Conservation (phyloP, 1,140 invertebrate genomes). For the Cydia strobilella region DNA sequence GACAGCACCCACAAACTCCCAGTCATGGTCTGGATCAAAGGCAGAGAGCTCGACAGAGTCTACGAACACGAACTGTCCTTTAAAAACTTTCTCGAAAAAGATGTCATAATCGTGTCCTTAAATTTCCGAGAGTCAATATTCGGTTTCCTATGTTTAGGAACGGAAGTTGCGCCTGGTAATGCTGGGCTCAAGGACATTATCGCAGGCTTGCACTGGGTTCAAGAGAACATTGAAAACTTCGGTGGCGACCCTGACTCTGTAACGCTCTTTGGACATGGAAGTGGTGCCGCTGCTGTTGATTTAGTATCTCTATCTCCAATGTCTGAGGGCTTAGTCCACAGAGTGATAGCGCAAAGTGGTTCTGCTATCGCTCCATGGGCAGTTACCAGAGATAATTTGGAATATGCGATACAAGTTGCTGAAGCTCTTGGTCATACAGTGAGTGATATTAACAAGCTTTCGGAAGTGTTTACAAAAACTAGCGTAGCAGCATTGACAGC, state of each 20-base stretch:
- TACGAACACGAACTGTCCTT: slow-evolving; percentile 53
- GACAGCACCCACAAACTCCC: slow-evolving; percentile 44
- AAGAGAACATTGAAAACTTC: slow-evolving; percentile 94
- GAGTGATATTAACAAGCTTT: slow-evolving; percentile 51
- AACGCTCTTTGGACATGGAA: slow-evolving; percentile 95
- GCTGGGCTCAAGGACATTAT: slow-evolving; percentile 97
- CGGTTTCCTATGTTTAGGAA: slow-evolving; percentile 81
- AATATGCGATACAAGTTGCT: slow-evolving; percentile 60
- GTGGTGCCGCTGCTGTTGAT: slow-evolving; percentile 96
- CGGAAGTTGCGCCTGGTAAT: slow-evolving; percentile 88
- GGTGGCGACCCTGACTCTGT: slow-evolving; percentile 94
- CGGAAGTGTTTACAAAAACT: slow-evolving; percentile 58
- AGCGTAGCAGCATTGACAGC: slow-evolving; percentile 67
- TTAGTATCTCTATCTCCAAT: slow-evolving; percentile 79
- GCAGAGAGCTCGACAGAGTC: slow-evolving; percentile 59
- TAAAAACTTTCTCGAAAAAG: slow-evolving; percentile 58
- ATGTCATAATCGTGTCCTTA: slow-evolving; percentile 58
- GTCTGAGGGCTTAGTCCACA: slow-evolving; percentile 74
- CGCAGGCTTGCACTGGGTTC: slow-evolving; percentile 93
- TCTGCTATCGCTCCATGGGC: slow-evolving; percentile 78
- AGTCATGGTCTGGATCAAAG: slow-evolving; percentile 75
- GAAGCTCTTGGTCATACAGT: slow-evolving; percentile 62
- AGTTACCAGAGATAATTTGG: slow-evolving; percentile 62
- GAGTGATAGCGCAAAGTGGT: slow-evolving; percentile 79
- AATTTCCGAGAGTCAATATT: slow-evolving; percentile 70